Evolutionary conservation across 2,888 invertebrate species (phyloP).

Genomic region (Drosophila imparisetae): DNA sequence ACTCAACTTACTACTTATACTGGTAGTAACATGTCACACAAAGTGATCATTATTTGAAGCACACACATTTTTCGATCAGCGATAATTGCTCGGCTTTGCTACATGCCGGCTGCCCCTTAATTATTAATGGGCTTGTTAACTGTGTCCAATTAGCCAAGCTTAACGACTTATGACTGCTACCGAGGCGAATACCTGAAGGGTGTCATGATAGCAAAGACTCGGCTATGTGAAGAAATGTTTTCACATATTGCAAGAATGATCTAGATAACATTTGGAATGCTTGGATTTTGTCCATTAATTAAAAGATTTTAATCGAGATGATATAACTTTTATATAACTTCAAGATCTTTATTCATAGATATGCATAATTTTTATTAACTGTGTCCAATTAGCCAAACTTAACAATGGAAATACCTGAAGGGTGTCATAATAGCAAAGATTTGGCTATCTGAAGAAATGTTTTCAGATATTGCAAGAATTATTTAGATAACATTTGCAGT

Average conservation of each 20-base stretch:
- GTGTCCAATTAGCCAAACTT: constrained; percentile 57
- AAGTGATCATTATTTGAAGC: constrained; percentile 20
- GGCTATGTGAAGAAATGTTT: constrained; percentile 2
- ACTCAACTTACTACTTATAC: not conserved
- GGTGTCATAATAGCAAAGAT: constrained; percentile 3
- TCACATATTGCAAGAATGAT: not conserved
- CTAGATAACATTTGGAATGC: too few relatives aligned
- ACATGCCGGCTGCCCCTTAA: constrained; percentile 17
- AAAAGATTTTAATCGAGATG: too few relatives aligned
- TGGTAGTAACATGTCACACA: not conserved
- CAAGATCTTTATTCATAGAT: too few relatives aligned
- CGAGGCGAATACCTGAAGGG: constrained; percentile 17
- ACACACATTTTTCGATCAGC: constrained; percentile 34
- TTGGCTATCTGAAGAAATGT: constrained; percentile 1
- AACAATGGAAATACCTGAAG: constrained; percentile 18
- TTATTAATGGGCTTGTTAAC: constrained; percentile 32
- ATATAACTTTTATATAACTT: too few relatives aligned
- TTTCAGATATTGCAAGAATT: constrained; percentile 22
- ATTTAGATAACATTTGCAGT: not conserved
- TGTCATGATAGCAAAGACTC: constrained; percentile 8
- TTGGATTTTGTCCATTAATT: too few relatives aligned
- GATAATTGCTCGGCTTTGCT: constrained; percentile 20
- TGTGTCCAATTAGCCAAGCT: constrained; percentile 56
- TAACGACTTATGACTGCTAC: constrained; percentile 1
- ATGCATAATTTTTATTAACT: constrained; percentile 19